These are phyloP conservation scores for Sebastes itinus DNA, from an alignment of 2,797 vertebrate species.

Conservation along the genomic window DNA sequence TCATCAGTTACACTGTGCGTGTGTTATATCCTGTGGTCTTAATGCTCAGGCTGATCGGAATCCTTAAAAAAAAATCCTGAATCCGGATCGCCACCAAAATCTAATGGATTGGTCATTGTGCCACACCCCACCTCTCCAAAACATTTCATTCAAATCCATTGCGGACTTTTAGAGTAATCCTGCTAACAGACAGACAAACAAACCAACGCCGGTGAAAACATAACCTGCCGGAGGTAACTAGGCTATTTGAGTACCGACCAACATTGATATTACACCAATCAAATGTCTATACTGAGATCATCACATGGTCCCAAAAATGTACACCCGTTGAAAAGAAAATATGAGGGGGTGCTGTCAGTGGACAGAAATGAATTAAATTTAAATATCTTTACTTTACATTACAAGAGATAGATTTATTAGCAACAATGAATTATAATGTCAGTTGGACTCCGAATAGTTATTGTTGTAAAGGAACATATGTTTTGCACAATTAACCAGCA, in stretches of 20 bases:
- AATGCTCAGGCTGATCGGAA: no score
- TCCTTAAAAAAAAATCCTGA: no score
- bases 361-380: background rate
- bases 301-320: background rate
- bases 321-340: background rate
- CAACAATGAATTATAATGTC: background rate
- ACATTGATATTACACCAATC: background rate
- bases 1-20: no score
- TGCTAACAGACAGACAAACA: no score
- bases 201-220: no score
- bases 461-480: background rate
- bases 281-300: background rate
- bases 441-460: background rate
- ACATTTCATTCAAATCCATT: no score
- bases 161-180: no score
- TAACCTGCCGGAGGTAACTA: no score
- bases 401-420: background rate
- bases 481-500: background rate
- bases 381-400: background rate
- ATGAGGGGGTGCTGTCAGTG: background rate
- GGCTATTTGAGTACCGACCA: background rate
- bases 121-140: no score
- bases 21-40: no score
- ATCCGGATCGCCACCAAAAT: no score
- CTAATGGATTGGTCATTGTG: no score